Evolutionary conservation across 2,113 vertebrate species (phyloP), one percentile per base, ranked within the genome.

Genomic region (Ploceus nigricollis): DNA sequence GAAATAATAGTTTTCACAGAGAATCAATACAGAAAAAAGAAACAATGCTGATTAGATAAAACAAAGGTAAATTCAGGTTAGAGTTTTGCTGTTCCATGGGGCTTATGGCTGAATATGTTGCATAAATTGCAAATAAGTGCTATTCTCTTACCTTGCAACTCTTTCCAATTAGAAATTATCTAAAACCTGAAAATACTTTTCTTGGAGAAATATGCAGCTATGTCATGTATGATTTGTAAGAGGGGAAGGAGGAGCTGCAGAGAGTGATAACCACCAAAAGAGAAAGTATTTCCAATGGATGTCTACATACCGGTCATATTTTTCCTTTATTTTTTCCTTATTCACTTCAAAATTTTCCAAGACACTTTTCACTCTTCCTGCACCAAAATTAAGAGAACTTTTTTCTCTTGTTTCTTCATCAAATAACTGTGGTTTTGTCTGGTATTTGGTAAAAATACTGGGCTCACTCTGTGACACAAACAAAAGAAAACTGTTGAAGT

Each of bases 251-350:
- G 71, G 39, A 94, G 42, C 72, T 93, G n/a, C 76, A 83, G 54
- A 84, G 68, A 91, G 77, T 20, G 64, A 39, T 27, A 94, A 70
- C 18, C 69, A 68, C 31, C 42, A 87, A 21, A 77, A 82, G 7
- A 66, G 51, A n/a, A 78, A 75, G 37, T 60, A 48, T 35, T 90
- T 88, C 40, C 42, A 58, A 1, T 23, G 79, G 77, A 77, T 69
- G 11, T 77, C 65, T 90, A 71, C 83, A 8, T 98, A 99, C 99
- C 98, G 98, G 65, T 99, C 98, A 57, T 89, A 94, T 97, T 98
- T 99, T 93, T 99, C 99, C 98, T 99, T 98, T 90, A 98, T 97
- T 88, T 96, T 98, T 98, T 97, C 99, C 96, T 97, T 99, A 93
- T 98, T 98, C 39, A 97, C 98, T 96, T 99, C 99, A 98, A 99